These are phyloP conservation scores for Helicoverpa armigera DNA, from an alignment of 1,140 invertebrate genomes.

Conservation along the genomic window DNA sequence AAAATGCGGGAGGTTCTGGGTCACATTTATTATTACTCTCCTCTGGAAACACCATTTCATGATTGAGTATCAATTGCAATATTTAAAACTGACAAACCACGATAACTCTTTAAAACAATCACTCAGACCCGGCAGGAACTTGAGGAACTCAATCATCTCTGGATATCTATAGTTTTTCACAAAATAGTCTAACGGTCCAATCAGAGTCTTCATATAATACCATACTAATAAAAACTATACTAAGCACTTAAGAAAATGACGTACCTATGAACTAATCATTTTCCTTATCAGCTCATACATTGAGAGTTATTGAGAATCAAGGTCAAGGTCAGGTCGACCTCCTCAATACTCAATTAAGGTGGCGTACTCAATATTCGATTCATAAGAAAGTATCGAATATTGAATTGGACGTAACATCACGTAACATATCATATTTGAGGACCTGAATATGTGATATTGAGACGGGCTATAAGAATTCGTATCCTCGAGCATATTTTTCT, in stretches of 20 bases:
- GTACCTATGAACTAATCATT: neutral
- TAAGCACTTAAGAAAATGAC: neutral
- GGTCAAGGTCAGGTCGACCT: neutral
- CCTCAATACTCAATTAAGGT: neutral
- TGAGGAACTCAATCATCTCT: no score
- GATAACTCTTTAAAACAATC: no score
- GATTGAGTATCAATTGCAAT: no score
- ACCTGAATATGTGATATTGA: neutral
- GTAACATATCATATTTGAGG: neutral
- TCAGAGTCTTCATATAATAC: neutral
- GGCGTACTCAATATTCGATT: neutral
- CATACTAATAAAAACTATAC: neutral
- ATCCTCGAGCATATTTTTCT: no score
- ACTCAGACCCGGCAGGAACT: no score
- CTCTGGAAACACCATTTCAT: no score
- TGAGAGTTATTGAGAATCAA: neutral
- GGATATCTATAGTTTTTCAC: no score
- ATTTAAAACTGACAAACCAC: no score
- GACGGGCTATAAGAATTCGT: neutral
- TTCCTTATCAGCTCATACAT: slow-evolving; percentile 12
- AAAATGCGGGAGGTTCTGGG: no score
- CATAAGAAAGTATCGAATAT: neutral
- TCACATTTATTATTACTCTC: no score
- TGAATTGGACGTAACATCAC: neutral
- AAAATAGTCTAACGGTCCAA: no score